Conservation (phyloP, 2,113 vertebrate species). For the Sturnira hondurensis region DNA sequence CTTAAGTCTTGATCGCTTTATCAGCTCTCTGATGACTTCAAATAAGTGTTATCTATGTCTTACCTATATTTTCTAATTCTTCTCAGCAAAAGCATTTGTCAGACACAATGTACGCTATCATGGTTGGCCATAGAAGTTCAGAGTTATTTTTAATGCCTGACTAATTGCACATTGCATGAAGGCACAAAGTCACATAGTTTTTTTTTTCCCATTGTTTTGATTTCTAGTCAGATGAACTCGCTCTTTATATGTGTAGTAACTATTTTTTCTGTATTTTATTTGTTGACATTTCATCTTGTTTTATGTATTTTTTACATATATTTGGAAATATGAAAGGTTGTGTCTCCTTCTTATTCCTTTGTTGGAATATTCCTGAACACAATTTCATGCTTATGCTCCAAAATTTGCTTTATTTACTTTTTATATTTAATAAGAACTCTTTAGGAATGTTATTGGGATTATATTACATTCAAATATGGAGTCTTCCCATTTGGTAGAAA, state of each 20-base stretch:
- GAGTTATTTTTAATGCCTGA: background rate
- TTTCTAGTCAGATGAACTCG: background rate
- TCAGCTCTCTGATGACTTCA: background rate
- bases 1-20: background rate
- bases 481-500: background rate
- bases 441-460: background rate
- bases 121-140: background rate
- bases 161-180: background rate
- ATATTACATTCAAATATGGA: background rate
- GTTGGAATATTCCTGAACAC: background rate
- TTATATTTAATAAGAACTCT: background rate
- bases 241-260: background rate
- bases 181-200: background rate
- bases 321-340: background rate
- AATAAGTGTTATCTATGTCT: background rate
- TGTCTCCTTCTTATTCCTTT: background rate
- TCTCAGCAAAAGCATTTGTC: background rate
- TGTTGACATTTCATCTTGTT: background rate
- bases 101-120: background rate
- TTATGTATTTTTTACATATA: background rate
- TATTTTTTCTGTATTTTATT: background rate
- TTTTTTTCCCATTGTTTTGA: background rate
- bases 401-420: background rate
- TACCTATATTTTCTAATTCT: background rate
- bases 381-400: background rate